phyloP scores from a whole-genome alignment of 1,140 invertebrate species.

The Drosophila cardini region DNA sequence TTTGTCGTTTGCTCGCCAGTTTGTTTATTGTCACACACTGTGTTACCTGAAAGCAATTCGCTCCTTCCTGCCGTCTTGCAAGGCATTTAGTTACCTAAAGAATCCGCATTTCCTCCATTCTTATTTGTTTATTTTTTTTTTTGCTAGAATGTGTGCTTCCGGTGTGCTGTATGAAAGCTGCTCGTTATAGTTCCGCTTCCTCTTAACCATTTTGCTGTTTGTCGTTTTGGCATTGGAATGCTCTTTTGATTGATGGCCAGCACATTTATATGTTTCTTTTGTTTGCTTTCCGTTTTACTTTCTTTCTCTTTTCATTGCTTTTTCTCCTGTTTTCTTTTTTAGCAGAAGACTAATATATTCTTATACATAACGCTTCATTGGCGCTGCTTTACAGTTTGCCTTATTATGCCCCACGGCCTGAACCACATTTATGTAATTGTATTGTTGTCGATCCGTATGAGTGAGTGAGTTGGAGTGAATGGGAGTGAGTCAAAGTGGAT shows the following conservation, averaged over 20 bases:
- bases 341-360: conserved; percentile 11
- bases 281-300: conserved; percentile 43
- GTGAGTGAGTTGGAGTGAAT: conserved; percentile 13
- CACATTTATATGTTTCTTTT: conserved; percentile 58
- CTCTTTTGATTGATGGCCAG: conserved; percentile 72
- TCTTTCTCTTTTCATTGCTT: conserved; percentile 13
- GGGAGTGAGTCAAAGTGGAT: conserved; percentile 11
- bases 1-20: conserved; percentile 66
- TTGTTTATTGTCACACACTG: conserved; percentile 69
- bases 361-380: conserved; percentile 57
- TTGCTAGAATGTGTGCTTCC: conserved; percentile 49
- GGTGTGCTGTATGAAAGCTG: conserved; percentile 16
- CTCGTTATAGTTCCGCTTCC: conserved; percentile 65
- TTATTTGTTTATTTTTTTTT: too few species aligned
- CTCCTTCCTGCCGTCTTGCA: conserved; percentile 1
- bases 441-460: conserved; percentile 39
- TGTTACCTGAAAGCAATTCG: conserved; percentile 2
- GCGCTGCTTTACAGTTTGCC: conserved; percentile 42
- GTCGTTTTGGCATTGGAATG: conserved; percentile 49
- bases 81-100: conserved; percentile 60
- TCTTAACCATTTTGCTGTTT: conserved; percentile 17
- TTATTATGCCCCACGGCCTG: conserved; percentile 65
- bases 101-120: conserved; percentile 54
- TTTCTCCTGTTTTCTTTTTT: conserved; percentile 2
- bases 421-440: conserved; percentile 70